These are phyloP conservation scores for Drosophila nigricruria DNA, from an alignment of 2,888 invertebrate species.

Conservation along the genomic window DNA sequence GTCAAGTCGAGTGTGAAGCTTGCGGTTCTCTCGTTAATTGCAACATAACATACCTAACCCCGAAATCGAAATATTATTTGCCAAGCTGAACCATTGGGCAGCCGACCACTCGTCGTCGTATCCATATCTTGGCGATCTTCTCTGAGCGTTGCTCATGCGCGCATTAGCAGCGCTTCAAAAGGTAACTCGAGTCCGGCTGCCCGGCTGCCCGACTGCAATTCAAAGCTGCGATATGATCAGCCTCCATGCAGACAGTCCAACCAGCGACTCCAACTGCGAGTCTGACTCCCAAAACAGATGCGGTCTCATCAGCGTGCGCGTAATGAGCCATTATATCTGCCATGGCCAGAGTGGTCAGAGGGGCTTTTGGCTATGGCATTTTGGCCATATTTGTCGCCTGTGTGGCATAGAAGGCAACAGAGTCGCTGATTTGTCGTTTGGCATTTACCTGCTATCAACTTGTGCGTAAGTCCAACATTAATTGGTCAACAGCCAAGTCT, in stretches of 20 bases:
- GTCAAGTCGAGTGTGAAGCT: slow-evolving; percentile 69
- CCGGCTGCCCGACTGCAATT: slow-evolving; percentile 31
- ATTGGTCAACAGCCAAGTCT: slow-evolving; percentile 43
- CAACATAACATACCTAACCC: slow-evolving; percentile 26
- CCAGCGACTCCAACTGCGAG: neutral
- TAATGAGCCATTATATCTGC: slow-evolving; percentile 67
- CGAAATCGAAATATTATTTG: slow-evolving; percentile 62
- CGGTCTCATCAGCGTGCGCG: slow-evolving; percentile 60
- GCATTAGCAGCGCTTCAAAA: slow-evolving; percentile 44
- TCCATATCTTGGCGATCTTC: slow-evolving; percentile 62
- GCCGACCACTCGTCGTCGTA: slow-evolving; percentile 9
- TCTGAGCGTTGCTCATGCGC: slow-evolving; percentile 55
- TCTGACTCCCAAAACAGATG: slow-evolving; percentile 36
- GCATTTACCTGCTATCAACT: slow-evolving; percentile 4
- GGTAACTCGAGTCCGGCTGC: slow-evolving; percentile 17
- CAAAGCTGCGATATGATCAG: slow-evolving; percentile 61
- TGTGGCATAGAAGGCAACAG: slow-evolving; percentile 50
- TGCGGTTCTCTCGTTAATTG: slow-evolving; percentile 56
- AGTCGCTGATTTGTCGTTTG: slow-evolving; percentile 10
- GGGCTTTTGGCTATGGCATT: slow-evolving; percentile 43
- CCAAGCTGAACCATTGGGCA: slow-evolving; percentile 23
- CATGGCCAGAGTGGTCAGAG: slow-evolving; percentile 1
- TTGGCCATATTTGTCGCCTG: slow-evolving; percentile 76
- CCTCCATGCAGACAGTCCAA: neutral
- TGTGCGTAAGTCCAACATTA: slow-evolving; percentile 62